Evolutionary conservation across 1,140 invertebrate genomes (phyloP), one percentile per base, ranked within the genome.

Genomic region (Ganaspis sp.): DNA sequence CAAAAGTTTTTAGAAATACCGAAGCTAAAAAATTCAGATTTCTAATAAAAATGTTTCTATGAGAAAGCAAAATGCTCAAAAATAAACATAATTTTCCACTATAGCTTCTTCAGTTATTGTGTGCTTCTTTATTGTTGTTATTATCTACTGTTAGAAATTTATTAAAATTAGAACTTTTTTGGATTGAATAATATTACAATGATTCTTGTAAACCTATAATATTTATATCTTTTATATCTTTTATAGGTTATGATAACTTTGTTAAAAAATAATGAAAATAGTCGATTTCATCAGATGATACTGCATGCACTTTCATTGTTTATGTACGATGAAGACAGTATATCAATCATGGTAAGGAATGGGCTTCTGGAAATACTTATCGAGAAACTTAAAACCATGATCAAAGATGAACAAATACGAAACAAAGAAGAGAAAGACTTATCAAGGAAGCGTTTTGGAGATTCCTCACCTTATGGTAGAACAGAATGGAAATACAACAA

Each of bases 291-390:
- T 82, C 69, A 79, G 0, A 58, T 78, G 9, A 42, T 91, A 1
- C 45, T 91, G 5, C 82, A 87, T n/a, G 86, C 85, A 4, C 78
- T 91, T 1, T 78, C 82, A 4, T 83, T 87, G 17, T 91, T 90
- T 70, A 17, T 86, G 1, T 82, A 81, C 6, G 87, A 91, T 21
- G 85, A 87, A 21, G 77, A 80, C 5, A 85, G 87, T 34, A 83
- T 91, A 6, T 12, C 37, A 0, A 85, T 89, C 40, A 88, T 91
- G 86, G 23, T 89, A 1, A 86, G 84, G 12, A 84, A 89, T 72
- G 90, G 90, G 40, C 76, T 91, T 4, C 49, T 91, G 4, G 83
- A 89, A 38, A 54, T 91, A 9, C 42, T 91, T 9, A 78, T 81
- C 2, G 37, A 81, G 5, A 89, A 85, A 76, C 76, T 91, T 54